These are phyloP conservation scores for Micrastur ruficollis DNA, from an alignment of 2,797 vertebrate species.

Conservation along the genomic window DNA sequence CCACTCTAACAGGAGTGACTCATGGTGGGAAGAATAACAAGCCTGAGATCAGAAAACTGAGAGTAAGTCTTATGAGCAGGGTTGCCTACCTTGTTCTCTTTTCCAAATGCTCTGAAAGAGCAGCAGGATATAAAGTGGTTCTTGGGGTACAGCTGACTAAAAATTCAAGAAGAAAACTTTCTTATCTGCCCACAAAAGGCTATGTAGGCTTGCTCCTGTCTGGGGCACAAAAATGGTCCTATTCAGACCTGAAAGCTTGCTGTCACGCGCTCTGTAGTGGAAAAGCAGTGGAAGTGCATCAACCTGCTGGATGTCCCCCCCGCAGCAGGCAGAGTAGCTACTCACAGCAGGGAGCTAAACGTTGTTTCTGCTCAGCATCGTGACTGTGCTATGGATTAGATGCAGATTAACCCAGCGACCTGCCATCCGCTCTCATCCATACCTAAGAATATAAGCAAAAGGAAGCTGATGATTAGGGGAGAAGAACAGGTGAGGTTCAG, in stretches of 20 bases:
- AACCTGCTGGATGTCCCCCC: background rate
- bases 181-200: background rate
- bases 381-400: slow-evolving; percentile 48
- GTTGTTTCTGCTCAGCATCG: background rate
- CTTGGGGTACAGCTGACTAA: background rate
- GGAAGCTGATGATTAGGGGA: slow-evolving; percentile 21
- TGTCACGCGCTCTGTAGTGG: background rate
- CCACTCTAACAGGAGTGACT: background rate
- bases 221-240: accelerated
- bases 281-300: background rate
- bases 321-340: background rate
- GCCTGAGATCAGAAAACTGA: background rate
- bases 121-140: background rate
- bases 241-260: background rate
- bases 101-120: background rate
- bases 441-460: slow-evolving; percentile 20
- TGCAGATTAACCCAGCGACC: slow-evolving; percentile 41
- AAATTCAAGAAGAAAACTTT: background rate
- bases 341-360: slow-evolving; percentile 26
- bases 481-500: background rate
- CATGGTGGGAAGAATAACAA: background rate
- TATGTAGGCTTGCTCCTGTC: background rate
- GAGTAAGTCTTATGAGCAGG: background rate
- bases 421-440: background rate
- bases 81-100: background rate